These are phyloP conservation scores for Drosophila ogumai DNA, from an alignment of 1,140 invertebrate species.

Conservation along the genomic window DNA sequence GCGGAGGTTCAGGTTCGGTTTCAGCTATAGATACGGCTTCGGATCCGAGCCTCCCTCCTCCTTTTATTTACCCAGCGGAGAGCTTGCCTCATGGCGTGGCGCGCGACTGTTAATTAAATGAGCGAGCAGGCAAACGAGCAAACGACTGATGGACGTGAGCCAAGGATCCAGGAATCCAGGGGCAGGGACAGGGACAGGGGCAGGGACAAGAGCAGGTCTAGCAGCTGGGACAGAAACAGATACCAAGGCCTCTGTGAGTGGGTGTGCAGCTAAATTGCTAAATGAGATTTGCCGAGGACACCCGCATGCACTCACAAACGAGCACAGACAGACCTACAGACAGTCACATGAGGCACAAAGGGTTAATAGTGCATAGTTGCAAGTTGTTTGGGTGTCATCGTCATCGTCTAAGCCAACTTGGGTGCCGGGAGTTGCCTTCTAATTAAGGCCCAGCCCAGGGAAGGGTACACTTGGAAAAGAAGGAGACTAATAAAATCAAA, in stretches of 20 bases:
- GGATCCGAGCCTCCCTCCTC: slow-evolving; percentile 19
- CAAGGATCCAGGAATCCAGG: slow-evolving; percentile 45
- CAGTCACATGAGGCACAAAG: slow-evolving; percentile 68
- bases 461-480: slow-evolving; percentile 17
- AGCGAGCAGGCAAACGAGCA: slow-evolving; percentile 82
- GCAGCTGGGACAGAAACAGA: slow-evolving; percentile 13
- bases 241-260: slow-evolving; percentile 57
- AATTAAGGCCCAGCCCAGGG: slow-evolving; percentile 61
- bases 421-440: slow-evolving; percentile 58
- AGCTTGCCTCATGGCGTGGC: slow-evolving; percentile 63
- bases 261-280: slow-evolving; percentile 84
- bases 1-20: slow-evolving; percentile 30
- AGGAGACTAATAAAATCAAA: too few species aligned
- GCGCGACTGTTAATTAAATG: slow-evolving; percentile 83
- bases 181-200: slow-evolving; percentile 18
- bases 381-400: slow-evolving; percentile 69
- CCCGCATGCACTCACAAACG: slow-evolving; percentile 45
- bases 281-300: slow-evolving; percentile 78
- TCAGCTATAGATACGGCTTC: slow-evolving; percentile 29
- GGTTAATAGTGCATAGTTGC: slow-evolving; percentile 79
- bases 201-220: not conserved
- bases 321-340: slow-evolving; percentile 4
- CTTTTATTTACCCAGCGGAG: slow-evolving; percentile 17
- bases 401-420: slow-evolving; percentile 72
- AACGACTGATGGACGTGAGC: slow-evolving; percentile 80